Conservation (phyloP, 2,797 vertebrate genomes). For the Danio kyathit region DNA sequence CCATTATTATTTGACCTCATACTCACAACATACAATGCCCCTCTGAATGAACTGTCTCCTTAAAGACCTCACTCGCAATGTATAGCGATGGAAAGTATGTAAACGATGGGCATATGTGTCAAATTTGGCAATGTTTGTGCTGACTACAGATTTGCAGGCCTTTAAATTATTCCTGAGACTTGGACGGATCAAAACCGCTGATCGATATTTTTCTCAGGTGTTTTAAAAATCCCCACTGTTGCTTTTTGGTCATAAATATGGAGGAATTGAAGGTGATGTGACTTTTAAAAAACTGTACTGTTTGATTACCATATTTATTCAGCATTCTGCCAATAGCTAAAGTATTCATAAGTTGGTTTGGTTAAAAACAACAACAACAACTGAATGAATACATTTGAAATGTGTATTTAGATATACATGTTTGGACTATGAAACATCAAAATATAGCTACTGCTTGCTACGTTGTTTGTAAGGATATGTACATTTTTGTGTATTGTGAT, state of each 20-base stretch:
- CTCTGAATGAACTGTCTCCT: no score
- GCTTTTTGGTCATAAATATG: not conserved
- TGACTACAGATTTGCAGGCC: not conserved
- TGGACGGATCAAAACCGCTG: not conserved
- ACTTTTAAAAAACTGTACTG: no score
- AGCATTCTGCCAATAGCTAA: not conserved
- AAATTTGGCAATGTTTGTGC: not conserved
- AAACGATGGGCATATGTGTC: no score
- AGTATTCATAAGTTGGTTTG: not conserved
- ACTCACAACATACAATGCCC: no score
- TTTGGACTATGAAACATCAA: not conserved
- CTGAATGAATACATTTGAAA: not conserved
- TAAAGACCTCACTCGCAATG: no score
- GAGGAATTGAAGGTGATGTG: not conserved
- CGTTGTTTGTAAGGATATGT: not conserved
- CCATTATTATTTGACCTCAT: no score
- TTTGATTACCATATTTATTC: not conserved
- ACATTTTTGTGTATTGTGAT: not conserved
- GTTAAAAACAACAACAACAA: not conserved
- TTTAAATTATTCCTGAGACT: not conserved
- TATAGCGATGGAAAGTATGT: no score
- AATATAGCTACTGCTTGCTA: not conserved
- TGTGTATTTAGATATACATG: not conserved
- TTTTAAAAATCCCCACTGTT: not conserved
- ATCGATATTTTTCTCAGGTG: slow-evolving; percentile 2